Percentiles rank a stretch among this genome's conserved stretches.
phyloP scores from a whole-genome alignment of 2,797 vertebrate species.

The Sebastes hubbsi region DNA sequence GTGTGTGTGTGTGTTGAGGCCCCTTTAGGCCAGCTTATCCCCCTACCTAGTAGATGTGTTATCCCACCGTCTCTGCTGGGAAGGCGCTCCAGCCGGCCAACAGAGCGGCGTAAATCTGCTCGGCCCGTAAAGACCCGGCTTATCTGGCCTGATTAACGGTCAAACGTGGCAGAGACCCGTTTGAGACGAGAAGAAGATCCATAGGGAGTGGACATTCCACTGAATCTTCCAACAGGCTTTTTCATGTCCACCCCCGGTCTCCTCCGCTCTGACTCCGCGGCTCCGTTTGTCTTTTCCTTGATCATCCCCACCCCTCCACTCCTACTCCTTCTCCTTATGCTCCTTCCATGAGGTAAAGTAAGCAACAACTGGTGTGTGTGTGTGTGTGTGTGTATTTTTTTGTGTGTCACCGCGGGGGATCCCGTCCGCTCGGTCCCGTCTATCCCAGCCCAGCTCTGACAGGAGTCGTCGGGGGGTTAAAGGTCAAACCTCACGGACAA shows the following conservation, averaged over 20 bases:
- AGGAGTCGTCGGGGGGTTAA: slow-evolving; percentile 58
- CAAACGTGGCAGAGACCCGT: slow-evolving; percentile 51
- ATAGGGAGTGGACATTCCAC: slow-evolving; percentile 73
- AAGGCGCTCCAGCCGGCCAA: slow-evolving; percentile 59
- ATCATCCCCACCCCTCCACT: not conserved
- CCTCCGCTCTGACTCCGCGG: slow-evolving; percentile 26
- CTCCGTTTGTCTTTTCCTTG: slow-evolving; percentile 54
- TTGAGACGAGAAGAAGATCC: slow-evolving; percentile 67
- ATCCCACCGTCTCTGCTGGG: slow-evolving; percentile 61
- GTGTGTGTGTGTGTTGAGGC: slow-evolving; percentile 20
- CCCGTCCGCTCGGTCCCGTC: slow-evolving; percentile 54
- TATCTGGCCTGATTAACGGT: slow-evolving; percentile 78
- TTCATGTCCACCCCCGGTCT: slow-evolving; percentile 34
- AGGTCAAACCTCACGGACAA: slow-evolving; percentile 61
- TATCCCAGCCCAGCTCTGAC: slow-evolving; percentile 53
- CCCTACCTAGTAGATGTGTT: slow-evolving; percentile 49
- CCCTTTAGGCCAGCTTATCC: slow-evolving; percentile 55
- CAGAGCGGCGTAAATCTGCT: slow-evolving; percentile 74
- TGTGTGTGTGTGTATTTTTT: slow-evolving; percentile 18
- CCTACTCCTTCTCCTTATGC: not conserved
- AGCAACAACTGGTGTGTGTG: slow-evolving; percentile 68
- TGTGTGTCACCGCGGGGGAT: slow-evolving; percentile 42
- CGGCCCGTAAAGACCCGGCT: slow-evolving; percentile 68
- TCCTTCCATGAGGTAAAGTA: slow-evolving; percentile 56
- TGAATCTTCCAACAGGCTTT: slow-evolving; percentile 45